phyloP scores from a whole-genome alignment of 2,797 vertebrate genomes.

The Tragopan temminckii region DNA sequence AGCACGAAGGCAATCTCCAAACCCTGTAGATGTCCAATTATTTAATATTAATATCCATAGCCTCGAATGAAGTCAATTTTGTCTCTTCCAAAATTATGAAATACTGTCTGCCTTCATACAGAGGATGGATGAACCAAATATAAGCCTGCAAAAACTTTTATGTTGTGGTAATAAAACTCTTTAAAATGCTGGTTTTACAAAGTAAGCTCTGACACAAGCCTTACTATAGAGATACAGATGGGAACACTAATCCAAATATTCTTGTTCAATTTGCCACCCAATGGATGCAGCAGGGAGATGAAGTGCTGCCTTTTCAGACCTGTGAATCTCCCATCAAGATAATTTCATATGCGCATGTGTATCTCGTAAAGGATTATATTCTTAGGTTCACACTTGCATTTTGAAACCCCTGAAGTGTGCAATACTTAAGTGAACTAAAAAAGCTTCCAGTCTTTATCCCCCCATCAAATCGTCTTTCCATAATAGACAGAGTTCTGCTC shows the following conservation, averaged over 20 bases:
- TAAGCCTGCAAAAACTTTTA: not conserved
- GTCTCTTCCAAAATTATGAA: not conserved
- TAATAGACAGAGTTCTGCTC: not conserved
- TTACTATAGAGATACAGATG: not conserved
- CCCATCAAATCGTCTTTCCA: not conserved
- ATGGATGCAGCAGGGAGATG: not conserved
- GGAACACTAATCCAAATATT: not conserved
- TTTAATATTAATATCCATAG: conserved; percentile 8
- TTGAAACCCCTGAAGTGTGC: not conserved
- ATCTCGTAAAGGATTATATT: not conserved
- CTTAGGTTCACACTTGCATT: not conserved
- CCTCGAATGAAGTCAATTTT: not conserved
- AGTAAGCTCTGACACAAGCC: not conserved
- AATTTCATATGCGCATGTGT: not conserved
- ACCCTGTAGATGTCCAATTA: conserved; percentile 3
- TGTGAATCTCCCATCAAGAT: not conserved
- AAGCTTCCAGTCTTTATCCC: not conserved
- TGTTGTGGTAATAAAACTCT: not conserved
- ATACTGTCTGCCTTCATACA: not conserved
- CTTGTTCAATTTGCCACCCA: not conserved
- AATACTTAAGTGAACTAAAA: not conserved
- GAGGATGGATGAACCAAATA: not conserved
- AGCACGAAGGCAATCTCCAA: not conserved
- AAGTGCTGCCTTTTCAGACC: not conserved
- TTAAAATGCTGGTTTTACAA: not conserved